Evolutionary conservation across 2,888 invertebrate species (phyloP), one percentile per base, ranked within the genome.

Genomic region (Orchesella flavescens): DNA sequence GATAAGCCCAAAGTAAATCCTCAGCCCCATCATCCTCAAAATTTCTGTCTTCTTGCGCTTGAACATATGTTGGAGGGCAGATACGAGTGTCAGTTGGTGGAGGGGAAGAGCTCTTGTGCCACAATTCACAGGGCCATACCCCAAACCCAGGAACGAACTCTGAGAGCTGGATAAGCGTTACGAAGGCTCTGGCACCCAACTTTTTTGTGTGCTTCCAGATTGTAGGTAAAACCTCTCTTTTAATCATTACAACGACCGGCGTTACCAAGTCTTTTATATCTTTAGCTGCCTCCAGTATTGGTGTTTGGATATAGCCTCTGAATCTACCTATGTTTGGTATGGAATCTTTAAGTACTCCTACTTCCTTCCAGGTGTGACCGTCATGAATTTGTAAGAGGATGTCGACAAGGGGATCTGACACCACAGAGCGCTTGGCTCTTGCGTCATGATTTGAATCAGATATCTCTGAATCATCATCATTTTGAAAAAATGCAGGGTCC

Each of bases 351-450:
- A 75, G 10, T 17, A 17, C 34, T 9, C 43, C 66, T 1, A 75
- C 49, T 9, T 53, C 12, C 15, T 12, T 34, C 65, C 65, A 75
- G 1, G 12, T 24, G 7, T 43, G n/a, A 9, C 65, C 65, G 23
- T 75, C 75, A 43, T 66, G 55, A 23, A 9, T 9, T 75, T 75
- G 65, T n/a, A 75, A 21, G 10, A 12, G n/a, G 15, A 75, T 65
- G 43, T 75, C 34, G 13, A 34, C 66, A 1, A 66, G 23, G 23
- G 1, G 24, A 1, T 66, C 55, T 0, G 7, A 1, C 23, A 9
- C 12, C 1, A 63, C 12, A 0, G 75, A 66, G 21, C 65, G 43
- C 34, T 34, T 55, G 34, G 2, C 34, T 43, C 44, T 55, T 66
- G 43, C 24, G 9, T 59, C 21, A 17, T 43, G 7, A n/a, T n/a